These are phyloP conservation scores for Macroglossus sobrinus DNA, from an alignment of 2,113 vertebrate species.

Conservation along the genomic window DNA sequence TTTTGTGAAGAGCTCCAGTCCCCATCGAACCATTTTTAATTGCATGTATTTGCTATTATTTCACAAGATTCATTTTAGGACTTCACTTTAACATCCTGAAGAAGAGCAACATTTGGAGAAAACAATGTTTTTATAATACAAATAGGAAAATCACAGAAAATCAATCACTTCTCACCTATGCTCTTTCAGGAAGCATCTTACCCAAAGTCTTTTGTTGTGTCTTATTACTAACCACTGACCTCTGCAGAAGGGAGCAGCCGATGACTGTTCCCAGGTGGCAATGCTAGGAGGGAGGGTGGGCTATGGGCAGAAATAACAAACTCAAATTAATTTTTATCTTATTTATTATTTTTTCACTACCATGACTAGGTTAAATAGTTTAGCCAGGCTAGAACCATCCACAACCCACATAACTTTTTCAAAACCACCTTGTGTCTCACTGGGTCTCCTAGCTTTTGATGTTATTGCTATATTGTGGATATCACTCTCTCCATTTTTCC, in stretches of 20 bases:
- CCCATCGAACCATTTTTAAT: background rate
- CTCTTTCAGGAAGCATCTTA: background rate
- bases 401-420: background rate
- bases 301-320: background rate
- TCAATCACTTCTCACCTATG: background rate
- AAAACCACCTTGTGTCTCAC: background rate
- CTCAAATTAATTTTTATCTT: background rate
- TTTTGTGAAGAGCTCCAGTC: rapidly evolving
- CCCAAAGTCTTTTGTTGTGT: background rate
- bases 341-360: background rate
- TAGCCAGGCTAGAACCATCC: rapidly evolving
- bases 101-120: background rate
- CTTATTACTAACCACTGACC: background rate
- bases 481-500: background rate
- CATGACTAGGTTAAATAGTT: background rate
- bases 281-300: background rate
- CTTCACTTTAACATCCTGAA: background rate
- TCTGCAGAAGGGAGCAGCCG: background rate
- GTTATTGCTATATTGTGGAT: background rate
- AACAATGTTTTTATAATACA: background rate
- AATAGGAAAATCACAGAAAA: background rate
- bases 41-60: background rate
- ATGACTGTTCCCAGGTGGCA: background rate
- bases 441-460: background rate
- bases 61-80: background rate